These are phyloP conservation scores for Oreochromis mossambicus DNA, from an alignment of 2,797 vertebrate genomes.

Conservation along the genomic window DNA sequence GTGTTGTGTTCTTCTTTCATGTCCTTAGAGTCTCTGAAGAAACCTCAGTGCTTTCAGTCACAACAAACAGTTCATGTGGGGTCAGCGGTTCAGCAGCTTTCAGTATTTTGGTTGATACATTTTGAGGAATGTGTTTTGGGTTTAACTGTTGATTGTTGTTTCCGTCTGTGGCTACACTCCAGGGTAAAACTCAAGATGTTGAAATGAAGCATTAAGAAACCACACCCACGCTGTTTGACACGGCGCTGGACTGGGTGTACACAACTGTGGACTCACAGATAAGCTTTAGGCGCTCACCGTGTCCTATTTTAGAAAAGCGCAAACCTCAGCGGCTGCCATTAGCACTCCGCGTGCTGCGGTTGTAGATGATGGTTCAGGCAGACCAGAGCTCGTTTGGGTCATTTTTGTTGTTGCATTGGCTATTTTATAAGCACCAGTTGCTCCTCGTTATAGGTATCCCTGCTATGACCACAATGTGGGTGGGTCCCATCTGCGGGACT, in stretches of 20 bases:
- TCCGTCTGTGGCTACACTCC: slow-evolving; percentile 39
- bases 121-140: slow-evolving; percentile 47
- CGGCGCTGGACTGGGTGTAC: neutral
- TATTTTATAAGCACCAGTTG: slow-evolving; percentile 67
- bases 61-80: slow-evolving; percentile 43
- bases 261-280: neutral
- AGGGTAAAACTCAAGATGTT: slow-evolving; percentile 12
- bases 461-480: slow-evolving; percentile 66
- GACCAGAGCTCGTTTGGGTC: slow-evolving; percentile 39
- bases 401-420: slow-evolving; percentile 38
- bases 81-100: neutral
- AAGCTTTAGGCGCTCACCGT: neutral
- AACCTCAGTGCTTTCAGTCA: slow-evolving; percentile 32
- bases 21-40: neutral
- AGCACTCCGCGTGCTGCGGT: neutral
- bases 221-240: slow-evolving; percentile 15
- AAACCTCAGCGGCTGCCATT: slow-evolving; percentile 42
- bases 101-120: slow-evolving; percentile 25
- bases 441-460: slow-evolving; percentile 37
- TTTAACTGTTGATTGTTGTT: slow-evolving; percentile 58
- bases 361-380: slow-evolving; percentile 18
- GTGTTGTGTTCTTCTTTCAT: neutral
- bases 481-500: slow-evolving; percentile 51
- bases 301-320: slow-evolving; percentile 38
- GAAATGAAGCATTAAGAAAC: slow-evolving; percentile 31